Base-by-base conservation (phyloP, 1,140 invertebrate species). In the Panulirus ornatus region DNA sequence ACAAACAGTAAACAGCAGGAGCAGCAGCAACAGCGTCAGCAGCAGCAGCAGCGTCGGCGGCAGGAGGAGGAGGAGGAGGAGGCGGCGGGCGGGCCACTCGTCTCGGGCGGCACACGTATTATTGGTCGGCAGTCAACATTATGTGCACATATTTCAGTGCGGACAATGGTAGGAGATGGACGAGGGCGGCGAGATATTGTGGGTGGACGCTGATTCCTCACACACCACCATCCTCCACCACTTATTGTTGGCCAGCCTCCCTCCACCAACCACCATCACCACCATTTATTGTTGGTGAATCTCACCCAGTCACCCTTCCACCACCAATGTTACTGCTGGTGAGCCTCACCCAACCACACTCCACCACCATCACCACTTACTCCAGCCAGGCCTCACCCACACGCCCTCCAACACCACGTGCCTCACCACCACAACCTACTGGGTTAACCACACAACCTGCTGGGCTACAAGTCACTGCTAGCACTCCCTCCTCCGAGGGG, bases 151-250 rank as follows among this genome's bases (percentile, higher is more conserved):
- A 79, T 79, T 79, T 79, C 76, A 79, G 76, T 1, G 76, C n/a
- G 76, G 38, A 79, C 76, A 79, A 79, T 79, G 76, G 76, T 34
- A 44, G n/a, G 36, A 78, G 75, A 78, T 44, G 75, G 44, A 78
- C 75, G 75, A n/a, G 36, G 36, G 40, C 8, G n/a, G 75, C 19
- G 38, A 78, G 75, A 78, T 78, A 78, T 78, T 78, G 75, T 78
- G 38, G 11, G 11, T 44, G 40, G 75, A 44, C 75, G 19, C 2
- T 42, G 75, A 78, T 44, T 44, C 71, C 71, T 38, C 0, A 19
- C 71, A 16, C 71, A n/a, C 40, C 22, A 1, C 42, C 34, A 38
- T 14, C 76, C 51, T 63, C 79, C 76, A 8, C 76, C 38, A n/a
- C 76, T 40, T 44, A n/a, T n/a, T n/a, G n/a, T n/a, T n/a, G n/a